These are phyloP conservation scores for Zaprionus taronus DNA, from an alignment of 1,140 invertebrate genomes.

Conservation along the genomic window DNA sequence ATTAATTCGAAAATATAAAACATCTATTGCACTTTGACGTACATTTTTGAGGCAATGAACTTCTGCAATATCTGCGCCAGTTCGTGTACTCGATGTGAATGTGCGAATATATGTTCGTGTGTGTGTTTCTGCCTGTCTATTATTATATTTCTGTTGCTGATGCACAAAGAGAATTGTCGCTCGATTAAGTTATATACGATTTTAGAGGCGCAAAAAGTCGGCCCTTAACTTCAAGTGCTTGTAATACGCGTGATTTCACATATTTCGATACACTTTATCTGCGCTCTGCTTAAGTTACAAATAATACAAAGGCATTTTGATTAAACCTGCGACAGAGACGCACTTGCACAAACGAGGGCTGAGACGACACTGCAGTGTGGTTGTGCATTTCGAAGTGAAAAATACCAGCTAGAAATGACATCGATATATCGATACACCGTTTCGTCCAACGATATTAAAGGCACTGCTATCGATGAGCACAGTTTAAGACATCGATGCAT, in stretches of 20 bases:
- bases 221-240: conserved; percentile 12
- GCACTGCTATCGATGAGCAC: background rate
- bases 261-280: conserved; percentile 36
- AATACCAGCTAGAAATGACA: conserved; percentile 10
- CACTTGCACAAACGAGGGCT: conserved; percentile 51
- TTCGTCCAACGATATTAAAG: background rate
- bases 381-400: background rate
- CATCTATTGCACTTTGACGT: conserved; percentile 71
- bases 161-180: conserved; percentile 35
- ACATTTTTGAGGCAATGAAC: conserved; percentile 53
- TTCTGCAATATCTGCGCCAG: conserved; percentile 36
- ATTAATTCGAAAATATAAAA: conserved; percentile 16
- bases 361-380: conserved; percentile 46
- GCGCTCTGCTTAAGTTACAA: conserved; percentile 40
- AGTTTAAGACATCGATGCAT: background rate
- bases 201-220: conserved; percentile 20
- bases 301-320: conserved; percentile 54
- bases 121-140: conserved; percentile 64
- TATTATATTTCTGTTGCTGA: conserved; percentile 58
- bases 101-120: conserved; percentile 25
- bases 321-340: conserved; percentile 39
- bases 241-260: conserved; percentile 25
- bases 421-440: background rate
- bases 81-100: conserved; percentile 20
- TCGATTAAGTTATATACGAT: conserved; percentile 2